phyloP scores from a whole-genome alignment of 2,797 vertebrate genomes.

The Paguma larvata region DNA sequence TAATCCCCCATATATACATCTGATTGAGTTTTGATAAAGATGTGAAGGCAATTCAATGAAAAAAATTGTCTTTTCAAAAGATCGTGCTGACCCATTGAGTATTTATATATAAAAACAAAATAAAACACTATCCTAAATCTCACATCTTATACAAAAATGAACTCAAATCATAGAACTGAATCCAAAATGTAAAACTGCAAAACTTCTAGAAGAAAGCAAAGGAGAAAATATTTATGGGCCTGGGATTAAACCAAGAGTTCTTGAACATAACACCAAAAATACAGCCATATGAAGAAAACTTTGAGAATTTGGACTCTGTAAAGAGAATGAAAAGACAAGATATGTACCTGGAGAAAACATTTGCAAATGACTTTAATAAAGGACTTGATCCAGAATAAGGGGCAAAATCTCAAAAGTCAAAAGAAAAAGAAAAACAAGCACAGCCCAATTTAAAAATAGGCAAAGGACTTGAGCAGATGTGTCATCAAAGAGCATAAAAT shows the following conservation, averaged over 20 bases:
- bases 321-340: not conserved
- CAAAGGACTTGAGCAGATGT: not conserved
- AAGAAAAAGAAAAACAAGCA: not conserved
- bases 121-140: not conserved
- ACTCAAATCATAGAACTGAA: not conserved
- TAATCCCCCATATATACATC: not conserved
- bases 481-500: not conserved
- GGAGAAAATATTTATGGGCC: not conserved
- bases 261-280: not conserved
- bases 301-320: not conserved
- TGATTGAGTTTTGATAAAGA: not conserved
- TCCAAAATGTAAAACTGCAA: not conserved
- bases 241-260: not conserved
- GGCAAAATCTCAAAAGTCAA: not conserved
- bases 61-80: not conserved
- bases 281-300: not conserved
- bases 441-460: not conserved
- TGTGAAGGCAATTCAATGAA: not conserved
- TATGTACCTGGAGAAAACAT: not conserved
- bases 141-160: constrained; percentile 1
- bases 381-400: not conserved
- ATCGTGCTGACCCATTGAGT: not conserved
- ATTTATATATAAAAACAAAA: not conserved
- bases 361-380: constrained; percentile 21
- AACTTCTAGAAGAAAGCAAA: constrained; percentile 6